Evolutionary conservation across 2,888 invertebrate species (phyloP), one percentile per base, ranked within the genome.

Genomic region (Chrysolina americana): DNA sequence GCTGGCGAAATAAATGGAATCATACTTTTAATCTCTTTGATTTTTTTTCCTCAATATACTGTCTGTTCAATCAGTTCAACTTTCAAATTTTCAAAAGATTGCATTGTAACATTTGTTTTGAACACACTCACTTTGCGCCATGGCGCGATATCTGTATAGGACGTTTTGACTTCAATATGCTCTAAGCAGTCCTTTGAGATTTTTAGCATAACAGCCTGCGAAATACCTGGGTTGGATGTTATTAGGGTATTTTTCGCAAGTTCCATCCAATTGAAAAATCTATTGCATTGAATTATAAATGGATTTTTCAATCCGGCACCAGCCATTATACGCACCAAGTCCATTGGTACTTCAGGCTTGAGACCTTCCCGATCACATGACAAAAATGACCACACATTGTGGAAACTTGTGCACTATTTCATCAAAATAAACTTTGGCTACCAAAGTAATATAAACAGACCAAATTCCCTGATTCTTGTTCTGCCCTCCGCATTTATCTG

Each of bases 371-470:
- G 23, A 50, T 68, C 68, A 50, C 68, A 68, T 50, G 53, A 68
- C 6, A 68, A 36, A 36, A 68, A 68, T 23, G 28, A 53, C 3
- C 53, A 28, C 68, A 17, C 41, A 13, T 50, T 68, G 68, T 68
- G 50, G 68, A 68, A 68, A 68, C 41, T 53, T 68, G 36, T 68
- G 50, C 13, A 68, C n/a, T 21, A 68, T 68, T 28, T 53, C 68
- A 53, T 68, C 68, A 50, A 48, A 44, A 47, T 66, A 47, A 17
- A 48, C 47, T 66, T 66, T 17, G 11, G 66, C 66, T 48, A 66
- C 47, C 23, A 66, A 21, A 19, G 66, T 50, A 19, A 68, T n/a
- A 28, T 68, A 28, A 17, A 50, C 50, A 50, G 50, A 8, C 17
- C 5, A 17, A 17, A 50, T 50, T 50, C 17, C n/a, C 50, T 50